Conservation (phyloP, 2,797 vertebrate species). For the Amphiprion clarkii region DNA sequence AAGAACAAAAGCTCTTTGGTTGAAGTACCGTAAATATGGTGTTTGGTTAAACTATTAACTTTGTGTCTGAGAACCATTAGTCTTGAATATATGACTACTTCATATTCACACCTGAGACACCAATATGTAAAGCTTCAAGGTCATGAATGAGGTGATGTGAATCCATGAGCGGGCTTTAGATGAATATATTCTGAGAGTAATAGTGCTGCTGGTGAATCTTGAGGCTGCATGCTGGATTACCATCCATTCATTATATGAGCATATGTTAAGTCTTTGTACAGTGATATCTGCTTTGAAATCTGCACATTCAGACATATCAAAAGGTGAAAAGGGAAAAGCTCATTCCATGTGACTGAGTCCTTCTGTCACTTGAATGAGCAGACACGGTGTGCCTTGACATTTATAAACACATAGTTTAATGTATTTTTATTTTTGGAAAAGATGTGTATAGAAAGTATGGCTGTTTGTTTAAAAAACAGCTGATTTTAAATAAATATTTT, state of each 20-base stretch:
- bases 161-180: not conserved
- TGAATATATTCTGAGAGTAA: not conserved
- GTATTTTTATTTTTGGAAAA: not conserved
- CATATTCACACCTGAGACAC: too few relatives aligned
- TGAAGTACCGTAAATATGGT: not conserved
- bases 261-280: not conserved
- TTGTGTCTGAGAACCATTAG: too few relatives aligned
- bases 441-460: not conserved
- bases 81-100: too few relatives aligned
- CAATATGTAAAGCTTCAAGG: too few relatives aligned
- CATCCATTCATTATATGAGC: too few relatives aligned
- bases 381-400: constrained; percentile 10
- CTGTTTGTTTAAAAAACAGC: not conserved
- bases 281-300: not conserved
- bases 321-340: constrained; percentile 31
- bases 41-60: too few relatives aligned
- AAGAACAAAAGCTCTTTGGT: not conserved
- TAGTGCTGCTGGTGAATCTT: too few relatives aligned
- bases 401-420: constrained; percentile 8
- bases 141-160: not conserved
- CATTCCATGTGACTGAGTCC: not conserved
- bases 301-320: not conserved
- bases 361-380: constrained; percentile 7
- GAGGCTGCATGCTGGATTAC: too few relatives aligned
- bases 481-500: constrained; percentile 48